Percentiles rank a stretch among this genome's conserved stretches.
phyloP scores from a whole-genome alignment of 2,797 vertebrate genomes.

The Lepidocolaptes lacrymiger region DNA sequence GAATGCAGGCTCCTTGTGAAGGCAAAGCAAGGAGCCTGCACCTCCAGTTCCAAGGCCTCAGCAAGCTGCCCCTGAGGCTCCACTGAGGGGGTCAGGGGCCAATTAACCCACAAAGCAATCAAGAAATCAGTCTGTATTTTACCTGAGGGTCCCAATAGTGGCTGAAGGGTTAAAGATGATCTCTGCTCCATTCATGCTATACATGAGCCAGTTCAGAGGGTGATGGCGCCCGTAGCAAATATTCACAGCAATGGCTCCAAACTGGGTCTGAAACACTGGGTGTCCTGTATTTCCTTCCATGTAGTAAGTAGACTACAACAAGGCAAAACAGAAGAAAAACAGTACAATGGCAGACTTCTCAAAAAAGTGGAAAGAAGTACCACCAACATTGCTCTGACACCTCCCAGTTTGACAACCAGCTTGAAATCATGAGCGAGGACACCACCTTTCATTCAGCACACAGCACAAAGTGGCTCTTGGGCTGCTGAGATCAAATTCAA shows the following conservation, averaged over 20 bases:
- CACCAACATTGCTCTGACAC: background rate
- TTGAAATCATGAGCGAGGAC: background rate
- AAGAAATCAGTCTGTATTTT: background rate
- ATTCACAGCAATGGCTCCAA: constrained; percentile 91
- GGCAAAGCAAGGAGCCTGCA: background rate
- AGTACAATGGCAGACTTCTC: background rate
- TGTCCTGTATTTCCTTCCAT: constrained; percentile 95
- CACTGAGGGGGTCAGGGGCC: background rate
- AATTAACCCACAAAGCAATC: background rate
- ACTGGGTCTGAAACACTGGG: constrained; percentile 92
- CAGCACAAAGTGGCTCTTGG: background rate
- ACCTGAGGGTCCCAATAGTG: constrained; percentile 92
- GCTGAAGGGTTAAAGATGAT: constrained; percentile 98
- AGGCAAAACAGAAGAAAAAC: background rate
- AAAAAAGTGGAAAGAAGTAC: background rate
- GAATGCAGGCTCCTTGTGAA: background rate
- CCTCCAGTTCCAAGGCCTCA: background rate
- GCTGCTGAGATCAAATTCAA: background rate
- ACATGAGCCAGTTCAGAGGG: constrained; percentile 98
- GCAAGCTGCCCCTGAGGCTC: background rate
- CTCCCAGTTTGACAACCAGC: background rate
- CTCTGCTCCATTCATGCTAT: constrained; percentile 92
- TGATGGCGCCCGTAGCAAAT: constrained; percentile 97
- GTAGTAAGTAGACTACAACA: constrained; percentile 91
- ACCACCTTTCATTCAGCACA: background rate